phyloP scores from a whole-genome alignment of 2,797 vertebrate species.

The Microctenopoma stevenorrisi region DNA sequence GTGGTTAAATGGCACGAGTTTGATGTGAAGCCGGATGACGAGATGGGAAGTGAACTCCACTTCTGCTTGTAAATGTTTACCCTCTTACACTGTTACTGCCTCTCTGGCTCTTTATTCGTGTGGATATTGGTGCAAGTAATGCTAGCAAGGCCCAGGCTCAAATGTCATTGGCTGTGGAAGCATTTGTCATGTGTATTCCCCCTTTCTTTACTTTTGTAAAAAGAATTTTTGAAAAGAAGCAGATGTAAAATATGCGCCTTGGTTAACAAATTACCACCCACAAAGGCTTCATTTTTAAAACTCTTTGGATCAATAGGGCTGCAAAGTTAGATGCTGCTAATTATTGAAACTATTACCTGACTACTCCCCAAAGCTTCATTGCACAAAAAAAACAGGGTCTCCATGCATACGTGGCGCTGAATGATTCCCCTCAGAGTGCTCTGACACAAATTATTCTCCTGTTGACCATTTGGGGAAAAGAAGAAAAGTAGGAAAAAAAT shows the following conservation, averaged over 20 bases:
- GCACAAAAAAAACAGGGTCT: slow-evolving; percentile 62
- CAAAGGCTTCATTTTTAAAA: slow-evolving; percentile 60
- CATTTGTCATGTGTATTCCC: slow-evolving; percentile 48
- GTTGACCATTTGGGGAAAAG: slow-evolving; percentile 34
- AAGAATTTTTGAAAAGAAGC: slow-evolving; percentile 69
- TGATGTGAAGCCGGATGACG: slow-evolving; percentile 15
- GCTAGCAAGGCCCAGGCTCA: slow-evolving; percentile 29
- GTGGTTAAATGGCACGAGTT: slow-evolving; percentile 23
- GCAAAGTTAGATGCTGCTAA: slow-evolving; percentile 70
- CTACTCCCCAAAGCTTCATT: slow-evolving; percentile 43
- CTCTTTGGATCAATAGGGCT: slow-evolving; percentile 56
- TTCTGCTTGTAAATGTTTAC: slow-evolving; percentile 11
- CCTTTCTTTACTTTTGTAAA: slow-evolving; percentile 8
- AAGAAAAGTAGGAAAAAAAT: background rate
- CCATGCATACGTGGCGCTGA: slow-evolving; percentile 23
- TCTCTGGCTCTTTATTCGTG: slow-evolving; percentile 32
- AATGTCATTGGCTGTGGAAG: slow-evolving; percentile 65
- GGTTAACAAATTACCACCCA: slow-evolving; percentile 74
- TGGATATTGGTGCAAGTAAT: slow-evolving; percentile 38
- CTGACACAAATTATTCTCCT: slow-evolving; percentile 31
- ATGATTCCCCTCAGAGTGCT: slow-evolving; percentile 10
- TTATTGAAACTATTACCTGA: slow-evolving; percentile 62
- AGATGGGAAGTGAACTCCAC: slow-evolving; percentile 33
- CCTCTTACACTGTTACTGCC: slow-evolving; percentile 39
- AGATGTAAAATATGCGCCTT: slow-evolving; percentile 77